phyloP scores from a whole-genome alignment of 30 jellyfish, hydroid and myxozoan species.

The Turritopsis dohrnii region DNA sequence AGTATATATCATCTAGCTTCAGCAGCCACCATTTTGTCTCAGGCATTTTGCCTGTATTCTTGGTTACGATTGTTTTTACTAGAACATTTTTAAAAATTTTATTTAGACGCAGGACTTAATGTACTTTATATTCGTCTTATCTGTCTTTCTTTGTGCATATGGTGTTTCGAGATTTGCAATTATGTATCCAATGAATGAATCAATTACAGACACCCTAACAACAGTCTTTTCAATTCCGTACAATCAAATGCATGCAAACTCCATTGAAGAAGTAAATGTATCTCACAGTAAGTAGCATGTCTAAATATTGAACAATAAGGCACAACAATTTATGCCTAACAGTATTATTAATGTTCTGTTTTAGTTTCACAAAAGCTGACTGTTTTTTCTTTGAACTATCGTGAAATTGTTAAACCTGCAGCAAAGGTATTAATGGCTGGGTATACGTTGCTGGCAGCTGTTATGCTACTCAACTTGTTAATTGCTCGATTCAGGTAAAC shows the following conservation, averaged over 20 bases:
- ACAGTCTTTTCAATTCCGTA: constrained; percentile 5
- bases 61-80: not conserved
- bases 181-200: not conserved
- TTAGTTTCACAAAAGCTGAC: constrained; percentile 1
- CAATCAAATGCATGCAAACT: constrained; percentile 14
- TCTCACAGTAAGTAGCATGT: no score
- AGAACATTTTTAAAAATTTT: no score
- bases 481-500: constrained; percentile 7
- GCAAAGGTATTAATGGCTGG: constrained; percentile 8
- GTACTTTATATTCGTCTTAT: constrained; percentile 8
- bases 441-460: constrained; percentile 2
- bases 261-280: not conserved
- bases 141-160: constrained; percentile 3
- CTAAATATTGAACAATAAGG: no score
- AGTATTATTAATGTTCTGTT: not conserved
- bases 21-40: not conserved
- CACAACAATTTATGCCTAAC: no score
- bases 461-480: not conserved
- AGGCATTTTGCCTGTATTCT: not conserved
- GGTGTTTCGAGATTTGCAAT: constrained; percentile 17
- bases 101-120: constrained; percentile 1
- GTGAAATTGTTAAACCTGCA: not conserved
- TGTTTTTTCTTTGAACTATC: not conserved
- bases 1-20: no score
- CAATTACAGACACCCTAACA: not conserved